phyloP scores from a whole-genome alignment of 1,140 invertebrate genomes.

The Oscheius sp. region DNA sequence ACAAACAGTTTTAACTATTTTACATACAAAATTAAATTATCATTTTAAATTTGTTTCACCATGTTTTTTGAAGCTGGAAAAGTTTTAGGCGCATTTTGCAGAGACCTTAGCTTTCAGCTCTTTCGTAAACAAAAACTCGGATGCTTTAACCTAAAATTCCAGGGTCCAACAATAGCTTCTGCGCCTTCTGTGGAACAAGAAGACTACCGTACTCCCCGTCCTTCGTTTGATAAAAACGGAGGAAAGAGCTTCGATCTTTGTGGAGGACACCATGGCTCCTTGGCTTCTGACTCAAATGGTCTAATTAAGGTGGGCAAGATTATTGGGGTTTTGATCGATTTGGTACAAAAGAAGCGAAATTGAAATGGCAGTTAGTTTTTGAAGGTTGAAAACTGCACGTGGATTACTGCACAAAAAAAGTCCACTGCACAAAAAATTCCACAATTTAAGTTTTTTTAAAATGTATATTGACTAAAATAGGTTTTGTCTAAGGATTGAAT shows the following conservation, averaged over 20 bases:
- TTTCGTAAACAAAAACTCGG: background rate
- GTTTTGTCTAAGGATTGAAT: no score
- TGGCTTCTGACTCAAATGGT: constrained; percentile 53
- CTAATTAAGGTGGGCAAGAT: constrained; percentile 59
- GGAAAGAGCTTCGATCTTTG: constrained; percentile 60
- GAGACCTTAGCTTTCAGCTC: background rate
- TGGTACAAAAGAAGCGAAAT: no score
- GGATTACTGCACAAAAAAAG: no score
- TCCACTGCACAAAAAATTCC: no score
- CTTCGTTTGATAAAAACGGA: constrained; percentile 47
- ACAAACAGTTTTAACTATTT: background rate
- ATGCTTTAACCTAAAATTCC: background rate
- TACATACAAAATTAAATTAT: constrained; percentile 1
- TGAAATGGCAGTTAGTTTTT: no score
- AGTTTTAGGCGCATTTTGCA: background rate
- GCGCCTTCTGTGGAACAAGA: constrained; percentile 60
- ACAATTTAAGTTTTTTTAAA: no score
- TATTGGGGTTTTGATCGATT: no score
- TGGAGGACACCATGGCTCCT: constrained; percentile 19
- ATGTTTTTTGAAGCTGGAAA: background rate
- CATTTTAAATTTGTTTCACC: background rate
- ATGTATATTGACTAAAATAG: no score
- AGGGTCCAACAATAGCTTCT: constrained; percentile 59
- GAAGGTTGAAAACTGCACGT: no score
- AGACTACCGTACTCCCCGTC: constrained; percentile 59